Base-by-base conservation (phyloP, 2,113 vertebrate species). In the Ammodytes dubius region DNA sequence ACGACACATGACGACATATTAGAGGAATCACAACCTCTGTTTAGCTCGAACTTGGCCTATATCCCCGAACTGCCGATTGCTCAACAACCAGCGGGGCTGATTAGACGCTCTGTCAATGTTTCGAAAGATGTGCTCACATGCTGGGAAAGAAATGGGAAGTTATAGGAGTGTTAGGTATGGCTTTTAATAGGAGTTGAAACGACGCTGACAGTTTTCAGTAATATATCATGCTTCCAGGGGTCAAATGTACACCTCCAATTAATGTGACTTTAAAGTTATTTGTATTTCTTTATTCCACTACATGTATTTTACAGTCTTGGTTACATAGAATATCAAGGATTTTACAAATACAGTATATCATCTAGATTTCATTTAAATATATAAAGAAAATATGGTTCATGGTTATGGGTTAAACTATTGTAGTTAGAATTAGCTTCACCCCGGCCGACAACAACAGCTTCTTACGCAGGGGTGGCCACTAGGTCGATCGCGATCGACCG, bases 71-170 rank as follows among this genome's bases (percentile, higher is more conserved):
- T 13, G 3, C 53, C 17, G 72, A 79, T 79, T 86, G 77, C 79
- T 82, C 69, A 79, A 80, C 61, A 74, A 14, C 79, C 82, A 72
- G 68, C 60, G 2, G 47, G 46, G 27, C 63, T 59, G 79, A 86
- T 76, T 68, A 68, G 67, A 72, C 77, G 84, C 65, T 50, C 63
- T 46, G 60, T 56, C 71, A 52, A 72, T 27, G 52, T 91, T 83
- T 61, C 8, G 42, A 87, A 84, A 91, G 58, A 80, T 3, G 35
- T 11, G 49, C 52, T 81, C 85, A 69, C 81, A 81, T 77, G 83
- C 46, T 63, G 13, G 35, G 56, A 7, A 53, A 70, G 64, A 67
- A 81, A 80, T 14, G 45, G 67, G 90, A 92, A 91, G 83, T 87
- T 74, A 64, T 49, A 7, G 12, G 8, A 56, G 9, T 17, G 14